phyloP scores from a whole-genome alignment of 2,888 invertebrate species.

The Drosophila yooni region DNA sequence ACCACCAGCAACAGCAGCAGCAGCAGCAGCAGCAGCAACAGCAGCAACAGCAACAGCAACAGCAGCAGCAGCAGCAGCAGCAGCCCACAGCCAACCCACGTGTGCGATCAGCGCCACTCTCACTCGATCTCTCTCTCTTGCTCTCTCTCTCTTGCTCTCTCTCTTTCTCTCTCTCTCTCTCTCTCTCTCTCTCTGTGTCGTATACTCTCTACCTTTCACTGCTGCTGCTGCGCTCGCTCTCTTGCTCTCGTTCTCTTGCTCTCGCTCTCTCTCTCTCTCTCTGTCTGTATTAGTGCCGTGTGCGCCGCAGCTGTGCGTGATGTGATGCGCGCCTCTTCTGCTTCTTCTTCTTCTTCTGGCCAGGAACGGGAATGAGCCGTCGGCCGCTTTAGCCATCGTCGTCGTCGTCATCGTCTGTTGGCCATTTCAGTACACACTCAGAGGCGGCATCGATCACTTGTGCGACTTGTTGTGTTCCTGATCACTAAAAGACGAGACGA shows the following conservation, averaged over 20 bases:
- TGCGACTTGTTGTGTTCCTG: conserved; percentile 74
- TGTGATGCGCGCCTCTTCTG: conserved; percentile 22
- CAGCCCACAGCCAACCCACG: conserved; percentile 35
- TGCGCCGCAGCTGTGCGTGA: conserved; percentile 55
- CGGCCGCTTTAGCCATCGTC: conserved; percentile 21
- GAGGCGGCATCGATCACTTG: conserved; percentile 84
- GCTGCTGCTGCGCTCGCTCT: not conserved
- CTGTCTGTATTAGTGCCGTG: conserved; percentile 43
- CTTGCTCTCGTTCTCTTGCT: not conserved
- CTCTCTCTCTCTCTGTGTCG: not conserved
- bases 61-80: not conserved
- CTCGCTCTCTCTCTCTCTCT: not conserved
- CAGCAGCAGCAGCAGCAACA: not conserved
- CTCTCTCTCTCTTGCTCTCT: not conserved
- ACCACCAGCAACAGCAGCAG: not conserved
- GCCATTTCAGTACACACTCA: conserved; percentile 83
- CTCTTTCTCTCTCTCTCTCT: conserved; percentile 2
- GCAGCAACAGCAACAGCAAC: not conserved
- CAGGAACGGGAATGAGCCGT: conserved; percentile 52
- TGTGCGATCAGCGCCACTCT: conserved; percentile 35
- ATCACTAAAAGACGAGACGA: conserved; percentile 37
- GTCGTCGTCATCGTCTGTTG: conserved; percentile 38
- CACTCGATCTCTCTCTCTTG: conserved; percentile 9
- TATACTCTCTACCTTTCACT: conserved; percentile 18
- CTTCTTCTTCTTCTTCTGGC: conserved; percentile 18